These are phyloP conservation scores for Pyrochroa serraticornis DNA, from an alignment of 2,888 invertebrate genomes.

Conservation along the genomic window DNA sequence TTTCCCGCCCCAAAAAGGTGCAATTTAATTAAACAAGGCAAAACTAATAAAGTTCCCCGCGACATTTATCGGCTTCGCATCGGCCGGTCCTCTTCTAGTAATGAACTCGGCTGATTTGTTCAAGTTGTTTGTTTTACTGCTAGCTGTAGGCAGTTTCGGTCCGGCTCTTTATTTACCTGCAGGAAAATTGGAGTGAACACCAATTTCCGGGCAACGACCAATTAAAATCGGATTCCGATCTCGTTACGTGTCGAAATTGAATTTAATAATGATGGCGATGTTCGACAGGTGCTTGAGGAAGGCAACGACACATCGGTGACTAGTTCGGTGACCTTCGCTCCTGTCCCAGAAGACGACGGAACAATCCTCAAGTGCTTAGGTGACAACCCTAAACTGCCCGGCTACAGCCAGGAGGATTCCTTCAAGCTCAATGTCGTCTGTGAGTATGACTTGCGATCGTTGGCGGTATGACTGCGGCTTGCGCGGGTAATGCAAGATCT, in stretches of 20 bases:
- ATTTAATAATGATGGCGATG: not conserved
- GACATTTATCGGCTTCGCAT: too few species aligned
- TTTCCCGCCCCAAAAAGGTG: not conserved
- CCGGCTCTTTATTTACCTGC: conserved; percentile 11
- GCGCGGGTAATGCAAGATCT: too few species aligned
- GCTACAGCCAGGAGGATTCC: conserved; percentile 79
- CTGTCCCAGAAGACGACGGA: conserved; percentile 84
- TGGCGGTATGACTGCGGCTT: not conserved
- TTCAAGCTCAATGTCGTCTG: conserved; percentile 86
- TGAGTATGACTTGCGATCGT: conserved; percentile 64
- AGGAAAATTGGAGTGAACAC: conserved; percentile 6
- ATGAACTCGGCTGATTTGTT: conserved; percentile 21
- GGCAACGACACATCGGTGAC: conserved; percentile 75
- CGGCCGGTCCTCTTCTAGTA: not conserved
- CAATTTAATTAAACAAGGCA: not conserved
- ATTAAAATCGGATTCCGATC: not conserved
- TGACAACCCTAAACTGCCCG: conserved; percentile 79
- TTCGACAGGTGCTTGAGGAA: conserved; percentile 65
- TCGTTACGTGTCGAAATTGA: too few species aligned
- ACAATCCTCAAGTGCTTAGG: conserved; percentile 84
- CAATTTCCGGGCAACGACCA: conserved; percentile 1
- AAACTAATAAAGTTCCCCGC: not conserved
- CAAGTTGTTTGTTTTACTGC: conserved; percentile 23
- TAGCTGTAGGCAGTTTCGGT: conserved; percentile 7
- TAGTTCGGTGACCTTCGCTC: conserved; percentile 80